A percentile compares a stretch with the other conserved stretches of the same genome.
Conservation (phyloP, 2,888 invertebrate genomes). For the Megalurothrips usitatus region DNA sequence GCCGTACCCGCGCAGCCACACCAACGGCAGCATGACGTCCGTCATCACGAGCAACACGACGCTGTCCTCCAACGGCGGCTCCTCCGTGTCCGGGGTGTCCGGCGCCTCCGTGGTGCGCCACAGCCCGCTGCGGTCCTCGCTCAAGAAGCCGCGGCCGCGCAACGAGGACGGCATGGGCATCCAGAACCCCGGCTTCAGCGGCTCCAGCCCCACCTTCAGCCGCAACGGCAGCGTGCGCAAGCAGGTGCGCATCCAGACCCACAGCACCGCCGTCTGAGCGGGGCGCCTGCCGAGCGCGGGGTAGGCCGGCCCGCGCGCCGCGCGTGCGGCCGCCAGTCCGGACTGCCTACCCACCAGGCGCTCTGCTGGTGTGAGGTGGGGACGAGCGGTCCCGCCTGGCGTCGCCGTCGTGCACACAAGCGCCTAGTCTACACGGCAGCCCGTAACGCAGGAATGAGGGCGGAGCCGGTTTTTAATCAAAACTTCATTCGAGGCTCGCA, state of each 20-base stretch:
- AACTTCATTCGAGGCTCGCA: too few relatives aligned
- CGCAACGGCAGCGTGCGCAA: constrained; percentile 77
- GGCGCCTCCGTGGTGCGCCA: constrained; percentile 50
- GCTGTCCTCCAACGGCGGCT: constrained; percentile 54
- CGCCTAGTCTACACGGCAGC: too few relatives aligned
- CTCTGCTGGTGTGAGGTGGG: too few relatives aligned
- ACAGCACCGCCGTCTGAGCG: constrained; percentile 76
- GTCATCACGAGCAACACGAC: constrained; percentile 68
- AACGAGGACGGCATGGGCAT: constrained; percentile 67
- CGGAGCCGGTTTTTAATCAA: too few relatives aligned
- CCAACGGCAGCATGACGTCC: constrained; percentile 61
- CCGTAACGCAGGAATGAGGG: too few relatives aligned
- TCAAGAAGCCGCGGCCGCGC: constrained; percentile 72
- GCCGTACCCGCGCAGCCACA: constrained; percentile 59
- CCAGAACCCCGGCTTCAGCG: constrained; percentile 79
- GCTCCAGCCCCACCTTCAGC: constrained; percentile 75
- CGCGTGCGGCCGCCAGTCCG: too few relatives aligned
- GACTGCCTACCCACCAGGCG: too few relatives aligned
- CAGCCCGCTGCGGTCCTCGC: constrained; percentile 66
- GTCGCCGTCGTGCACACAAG: too few relatives aligned
- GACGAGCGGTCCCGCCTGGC: too few relatives aligned
- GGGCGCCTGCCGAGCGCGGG: too few relatives aligned
- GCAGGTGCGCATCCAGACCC: constrained; percentile 86
- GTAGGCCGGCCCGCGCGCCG: too few relatives aligned
- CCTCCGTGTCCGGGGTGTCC: constrained; percentile 46